Base-by-base conservation (phyloP, 2,797 vertebrate genomes). In the Poeciliopsis presidionis region DNA sequence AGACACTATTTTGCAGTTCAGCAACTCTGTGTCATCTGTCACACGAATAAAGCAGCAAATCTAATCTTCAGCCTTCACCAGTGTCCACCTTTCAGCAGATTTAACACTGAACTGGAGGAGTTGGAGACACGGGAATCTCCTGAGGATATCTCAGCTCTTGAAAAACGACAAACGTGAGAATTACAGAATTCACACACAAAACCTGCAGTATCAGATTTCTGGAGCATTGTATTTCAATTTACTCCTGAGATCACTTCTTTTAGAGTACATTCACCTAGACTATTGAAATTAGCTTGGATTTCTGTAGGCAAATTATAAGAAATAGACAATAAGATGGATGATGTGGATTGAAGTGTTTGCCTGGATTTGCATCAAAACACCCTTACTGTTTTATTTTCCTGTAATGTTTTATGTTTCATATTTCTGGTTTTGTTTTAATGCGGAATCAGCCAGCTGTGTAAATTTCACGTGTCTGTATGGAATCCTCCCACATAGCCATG, bases 121-220 rank as follows among this genome's bases (percentile, higher is more conserved):
- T 79, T 70, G 75, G 78, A 82, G 80, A 87, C 85, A 85, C 86
- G 59, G 81, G 88, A 85, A 82, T 82, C 84, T 88, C 82, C 80
- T n/a, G 81, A 85, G 84, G 70, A 78, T 55, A 83, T 81, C 76
- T 86, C 47, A 73, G 77, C 73, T 86, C 81, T 72, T 77, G 83
- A 79, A 86, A 91, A 89, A 85, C 82, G 86, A 78, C 85, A 76
- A 78, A 86, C 76, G 82, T 89, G 86, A 86, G 84, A 88, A 88
- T 88, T 77, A 74, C 83, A 83, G 81, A 85, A 87, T 86, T 88
- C 83, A 90, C 87, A 85, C 86, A 81, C 81, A 82, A 61, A 89
- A 77, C 71, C 69, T 80, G 78, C 77, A 65, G n/a, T 43, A 80
- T 82, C 74, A 51, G 71, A 82, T 77, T 41, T 78, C n/a, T 5